Conservation (phyloP, 2,113 vertebrate genomes). For the Colossoma macropomum region DNA sequence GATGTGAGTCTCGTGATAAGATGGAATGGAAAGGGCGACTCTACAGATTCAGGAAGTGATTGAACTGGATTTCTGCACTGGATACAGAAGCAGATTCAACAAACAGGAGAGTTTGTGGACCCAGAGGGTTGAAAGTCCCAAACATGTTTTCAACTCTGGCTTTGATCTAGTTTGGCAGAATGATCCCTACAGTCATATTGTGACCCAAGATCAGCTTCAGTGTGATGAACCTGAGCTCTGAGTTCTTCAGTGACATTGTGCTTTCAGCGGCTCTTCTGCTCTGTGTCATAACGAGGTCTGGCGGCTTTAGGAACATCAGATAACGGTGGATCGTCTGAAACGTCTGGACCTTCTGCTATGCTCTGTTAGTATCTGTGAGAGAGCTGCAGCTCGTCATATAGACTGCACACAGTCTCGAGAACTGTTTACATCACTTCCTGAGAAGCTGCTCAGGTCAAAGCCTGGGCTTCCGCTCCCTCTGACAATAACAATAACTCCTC, state of each 20-base stretch:
- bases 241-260: background rate
- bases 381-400: too few species aligned
- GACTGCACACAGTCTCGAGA: background rate
- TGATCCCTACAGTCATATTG: too few species aligned
- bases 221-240: background rate
- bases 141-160: too few species aligned
- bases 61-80: too few species aligned
- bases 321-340: background rate
- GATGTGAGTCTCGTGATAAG: too few species aligned
- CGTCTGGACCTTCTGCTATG: background rate
- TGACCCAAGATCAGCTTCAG: background rate
- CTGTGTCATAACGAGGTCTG: background rate
- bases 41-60: too few species aligned
- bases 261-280: background rate
- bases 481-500: background rate
- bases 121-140: too few species aligned
- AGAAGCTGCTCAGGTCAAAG: background rate
- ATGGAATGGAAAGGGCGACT: too few species aligned
- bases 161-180: too few species aligned
- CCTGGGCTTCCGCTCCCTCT: background rate
- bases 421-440: background rate
- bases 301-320: background rate
- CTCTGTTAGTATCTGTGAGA: background rate
- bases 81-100: too few species aligned
- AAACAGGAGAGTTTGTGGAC: too few species aligned